Evolutionary conservation across 2,113 vertebrate species (phyloP).

Genomic region (Corythaixoides concolor): DNA sequence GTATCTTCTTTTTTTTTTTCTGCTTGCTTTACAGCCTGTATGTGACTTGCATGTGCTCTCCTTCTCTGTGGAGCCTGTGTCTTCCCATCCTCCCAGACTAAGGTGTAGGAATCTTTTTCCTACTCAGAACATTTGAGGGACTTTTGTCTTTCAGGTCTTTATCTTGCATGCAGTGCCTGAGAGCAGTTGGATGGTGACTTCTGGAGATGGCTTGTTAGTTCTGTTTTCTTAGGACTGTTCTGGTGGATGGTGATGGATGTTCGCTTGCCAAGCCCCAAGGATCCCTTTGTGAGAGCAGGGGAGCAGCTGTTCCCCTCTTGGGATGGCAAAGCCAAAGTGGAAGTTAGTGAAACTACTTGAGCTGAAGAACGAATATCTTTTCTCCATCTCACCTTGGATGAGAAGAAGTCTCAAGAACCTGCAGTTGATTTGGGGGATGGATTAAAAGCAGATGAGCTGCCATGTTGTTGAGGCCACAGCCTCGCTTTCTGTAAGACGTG

Average conservation of each 20-base stretch:
- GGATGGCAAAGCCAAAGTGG: neutral
- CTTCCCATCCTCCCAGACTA: neutral
- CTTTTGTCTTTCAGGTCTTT: neutral
- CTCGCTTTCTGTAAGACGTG: accelerated
- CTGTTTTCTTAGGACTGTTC: neutral
- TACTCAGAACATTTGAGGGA: neutral
- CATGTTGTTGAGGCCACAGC: neutral
- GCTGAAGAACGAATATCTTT: neutral
- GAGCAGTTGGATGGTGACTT: neutral
- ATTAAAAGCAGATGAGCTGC: neutral
- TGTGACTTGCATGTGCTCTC: neutral
- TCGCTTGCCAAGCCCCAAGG: neutral
- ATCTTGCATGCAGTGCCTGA: neutral
- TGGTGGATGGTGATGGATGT: neutral
- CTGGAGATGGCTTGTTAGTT: neutral
- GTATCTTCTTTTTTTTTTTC: neutral
- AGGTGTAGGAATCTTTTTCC: neutral
- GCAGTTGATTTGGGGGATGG: neutral
- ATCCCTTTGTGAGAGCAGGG: neutral
- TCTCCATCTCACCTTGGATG: neutral
- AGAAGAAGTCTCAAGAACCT: neutral
- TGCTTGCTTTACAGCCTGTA: neutral
- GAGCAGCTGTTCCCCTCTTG: neutral
- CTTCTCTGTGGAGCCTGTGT: neutral
- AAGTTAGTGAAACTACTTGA: neutral